A percentile compares a stretch with the other conserved stretches of the same genome.
phyloP scores from a whole-genome alignment of 2,888 invertebrate genomes.

The Epiblema foenella region DNA sequence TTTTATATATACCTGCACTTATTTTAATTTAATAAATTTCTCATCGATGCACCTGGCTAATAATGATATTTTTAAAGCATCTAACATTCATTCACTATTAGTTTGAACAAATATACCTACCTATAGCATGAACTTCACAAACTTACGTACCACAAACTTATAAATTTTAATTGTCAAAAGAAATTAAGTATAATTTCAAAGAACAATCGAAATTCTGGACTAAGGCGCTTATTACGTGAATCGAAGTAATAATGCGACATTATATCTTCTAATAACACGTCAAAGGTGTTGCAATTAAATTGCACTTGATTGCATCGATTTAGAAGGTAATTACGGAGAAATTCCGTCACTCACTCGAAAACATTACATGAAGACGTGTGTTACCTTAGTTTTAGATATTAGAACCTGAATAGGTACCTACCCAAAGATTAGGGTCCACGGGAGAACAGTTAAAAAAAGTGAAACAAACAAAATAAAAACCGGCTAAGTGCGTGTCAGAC shows the following conservation, averaged over 20 bases:
- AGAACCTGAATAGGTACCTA: neutral
- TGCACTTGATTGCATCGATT: conserved; percentile 12
- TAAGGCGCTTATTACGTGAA: neutral
- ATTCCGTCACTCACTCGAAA: conserved; percentile 10
- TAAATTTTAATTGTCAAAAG: conserved; percentile 3
- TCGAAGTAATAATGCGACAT: conserved; percentile 5
- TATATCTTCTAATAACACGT: conserved; percentile 13
- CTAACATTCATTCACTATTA: no score
- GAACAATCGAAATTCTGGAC: conserved; percentile 15
- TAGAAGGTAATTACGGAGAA: neutral
- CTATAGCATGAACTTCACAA: no score
- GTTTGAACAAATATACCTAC: neutral
- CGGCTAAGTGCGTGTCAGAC: no score
- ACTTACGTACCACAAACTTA: neutral
- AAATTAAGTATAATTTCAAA: conserved; percentile 11
- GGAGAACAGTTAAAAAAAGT: no score
- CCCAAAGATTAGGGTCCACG: no score
- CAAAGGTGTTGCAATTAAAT: conserved; percentile 18
- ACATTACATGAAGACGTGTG: neutral
- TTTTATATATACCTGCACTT: no score
- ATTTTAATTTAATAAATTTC: no score
- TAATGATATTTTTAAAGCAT: no score
- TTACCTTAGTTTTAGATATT: neutral
- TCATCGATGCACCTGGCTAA: no score
- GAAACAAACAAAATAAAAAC: no score